phyloP scores from a whole-genome alignment of 2,888 invertebrate genomes.

The Tipula vernalis region DNA sequence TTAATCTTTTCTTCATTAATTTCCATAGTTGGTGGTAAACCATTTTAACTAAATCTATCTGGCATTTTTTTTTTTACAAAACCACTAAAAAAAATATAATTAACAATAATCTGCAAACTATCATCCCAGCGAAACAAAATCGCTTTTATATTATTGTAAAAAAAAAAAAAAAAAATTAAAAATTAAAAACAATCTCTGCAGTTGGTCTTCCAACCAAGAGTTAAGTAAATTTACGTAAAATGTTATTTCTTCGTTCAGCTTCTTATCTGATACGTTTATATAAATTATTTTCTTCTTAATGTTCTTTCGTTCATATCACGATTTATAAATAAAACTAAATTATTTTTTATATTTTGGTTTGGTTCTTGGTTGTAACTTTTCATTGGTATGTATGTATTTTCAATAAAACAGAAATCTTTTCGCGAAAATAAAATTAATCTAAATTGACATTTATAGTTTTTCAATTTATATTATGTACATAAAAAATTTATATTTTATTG shows the following conservation, averaged over 20 bases:
- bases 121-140: not conserved
- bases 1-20: not conserved
- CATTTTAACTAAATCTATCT: not conserved
- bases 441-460: not conserved
- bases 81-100: not conserved
- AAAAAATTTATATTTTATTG: not conserved
- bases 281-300: not conserved
- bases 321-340: not conserved
- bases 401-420: not conserved
- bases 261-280: not conserved
- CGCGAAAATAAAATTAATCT: not conserved
- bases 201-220: not conserved
- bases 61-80: not conserved
- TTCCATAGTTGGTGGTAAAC: not conserved
- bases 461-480: not conserved
- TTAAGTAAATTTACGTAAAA: not conserved
- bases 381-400: not conserved
- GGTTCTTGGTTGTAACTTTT: not conserved
- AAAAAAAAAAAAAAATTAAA: not conserved
- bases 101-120: not conserved
- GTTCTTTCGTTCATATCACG: not conserved
- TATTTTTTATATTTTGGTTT: not conserved
- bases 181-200: not conserved
- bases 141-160: not conserved
- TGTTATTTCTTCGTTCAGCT: not conserved